A percentile compares a stretch with the other conserved stretches of the same genome.
Conservation (phyloP, 2,888 invertebrate genomes). For the Seladonia tumulorum region DNA sequence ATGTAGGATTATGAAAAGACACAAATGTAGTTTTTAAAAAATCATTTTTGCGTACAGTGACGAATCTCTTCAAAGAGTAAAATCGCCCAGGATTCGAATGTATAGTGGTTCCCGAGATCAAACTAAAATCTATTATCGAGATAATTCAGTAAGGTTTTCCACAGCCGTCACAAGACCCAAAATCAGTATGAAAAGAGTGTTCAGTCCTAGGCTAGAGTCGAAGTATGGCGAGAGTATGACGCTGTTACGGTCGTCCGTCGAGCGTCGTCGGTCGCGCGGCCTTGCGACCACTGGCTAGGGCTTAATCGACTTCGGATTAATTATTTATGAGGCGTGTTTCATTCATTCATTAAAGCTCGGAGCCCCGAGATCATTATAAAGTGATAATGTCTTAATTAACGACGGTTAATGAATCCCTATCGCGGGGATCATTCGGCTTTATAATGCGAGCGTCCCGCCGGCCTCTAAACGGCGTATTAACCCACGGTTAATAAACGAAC, state of each 20-base stretch:
- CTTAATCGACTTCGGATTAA: conserved; percentile 78
- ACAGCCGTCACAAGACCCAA: neutral
- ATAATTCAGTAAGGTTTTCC: neutral
- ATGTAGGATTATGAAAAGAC: too few species aligned
- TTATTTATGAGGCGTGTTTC: conserved; percentile 84
- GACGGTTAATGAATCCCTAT: conserved; percentile 83
- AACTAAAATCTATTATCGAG: neutral
- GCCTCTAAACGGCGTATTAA: conserved; percentile 81
- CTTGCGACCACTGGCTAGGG: conserved; percentile 58
- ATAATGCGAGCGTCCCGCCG: conserved; percentile 73
- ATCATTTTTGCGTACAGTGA: too few species aligned
- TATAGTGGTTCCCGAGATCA: neutral
- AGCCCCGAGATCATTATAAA: conserved; percentile 83
- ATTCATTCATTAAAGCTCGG: conserved; percentile 83
- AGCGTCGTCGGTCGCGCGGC: conserved; percentile 23
- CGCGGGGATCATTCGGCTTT: conserved; percentile 78
- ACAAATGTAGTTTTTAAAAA: too few species aligned
- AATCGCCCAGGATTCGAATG: too few species aligned
- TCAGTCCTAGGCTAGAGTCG: neutral
- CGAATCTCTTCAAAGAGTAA: too few species aligned
- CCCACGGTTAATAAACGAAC: conserved; percentile 81
- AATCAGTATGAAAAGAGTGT: neutral
- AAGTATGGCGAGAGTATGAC: neutral
- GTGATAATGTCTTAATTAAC: conserved; percentile 85
- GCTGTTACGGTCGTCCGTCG: neutral